Evolutionary conservation across 2,113 vertebrate genomes (phyloP).

Genomic region (Cygnus atratus): DNA sequence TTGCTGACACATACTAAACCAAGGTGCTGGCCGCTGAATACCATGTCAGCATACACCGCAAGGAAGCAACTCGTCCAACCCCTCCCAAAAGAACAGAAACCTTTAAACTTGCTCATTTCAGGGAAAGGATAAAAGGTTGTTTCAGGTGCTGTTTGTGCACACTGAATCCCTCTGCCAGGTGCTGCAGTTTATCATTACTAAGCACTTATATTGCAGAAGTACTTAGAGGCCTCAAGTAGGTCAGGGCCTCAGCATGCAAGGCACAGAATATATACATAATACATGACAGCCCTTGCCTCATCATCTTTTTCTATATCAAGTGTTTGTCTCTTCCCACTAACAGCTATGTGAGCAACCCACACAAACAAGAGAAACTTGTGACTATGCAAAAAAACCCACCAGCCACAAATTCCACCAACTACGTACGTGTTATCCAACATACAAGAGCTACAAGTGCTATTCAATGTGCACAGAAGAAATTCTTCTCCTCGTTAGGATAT

Average conservation of each 20-base stretch:
- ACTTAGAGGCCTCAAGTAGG: neutral
- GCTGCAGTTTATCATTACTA: neutral
- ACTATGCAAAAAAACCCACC: neutral
- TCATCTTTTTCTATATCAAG: slow-evolving; percentile 30
- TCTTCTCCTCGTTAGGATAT: neutral
- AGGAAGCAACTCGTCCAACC: neutral
- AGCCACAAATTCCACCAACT: neutral
- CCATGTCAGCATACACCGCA: neutral
- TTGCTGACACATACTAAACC: neutral
- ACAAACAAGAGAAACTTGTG: neutral
- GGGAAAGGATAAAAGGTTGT: slow-evolving; percentile 5
- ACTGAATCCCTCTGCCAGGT: neutral
- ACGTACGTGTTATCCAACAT: neutral
- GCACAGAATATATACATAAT: neutral
- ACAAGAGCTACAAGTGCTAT: neutral
- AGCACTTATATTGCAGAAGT: neutral
- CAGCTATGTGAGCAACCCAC: neutral
- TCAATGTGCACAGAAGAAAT: neutral
- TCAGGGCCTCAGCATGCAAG: neutral
- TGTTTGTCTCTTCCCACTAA: neutral
- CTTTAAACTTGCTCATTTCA: neutral
- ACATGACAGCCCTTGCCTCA: slow-evolving; percentile 5
- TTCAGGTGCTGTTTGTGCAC: neutral
- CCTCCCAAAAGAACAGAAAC: neutral
- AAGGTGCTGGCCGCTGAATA: neutral